These are phyloP conservation scores for Actinopyga echinites DNA, from an alignment of 53 echinoderm and acorn worm genomes.

Conservation along the genomic window DNA sequence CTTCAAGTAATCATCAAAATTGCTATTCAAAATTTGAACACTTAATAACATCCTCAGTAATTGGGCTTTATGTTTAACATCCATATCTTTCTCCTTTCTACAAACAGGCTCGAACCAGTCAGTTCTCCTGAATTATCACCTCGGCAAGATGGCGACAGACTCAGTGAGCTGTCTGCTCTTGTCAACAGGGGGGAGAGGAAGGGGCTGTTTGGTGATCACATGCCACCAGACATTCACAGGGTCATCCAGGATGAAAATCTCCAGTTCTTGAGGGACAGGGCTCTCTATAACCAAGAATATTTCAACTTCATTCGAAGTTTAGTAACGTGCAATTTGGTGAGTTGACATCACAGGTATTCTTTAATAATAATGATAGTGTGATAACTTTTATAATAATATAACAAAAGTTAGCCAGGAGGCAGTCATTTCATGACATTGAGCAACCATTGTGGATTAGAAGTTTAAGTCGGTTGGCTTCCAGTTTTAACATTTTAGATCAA, in stretches of 20 bases:
- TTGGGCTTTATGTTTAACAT: background rate
- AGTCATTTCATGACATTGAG: too few relatives aligned
- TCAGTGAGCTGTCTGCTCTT: conserved; percentile 84
- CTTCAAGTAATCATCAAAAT: too few relatives aligned
- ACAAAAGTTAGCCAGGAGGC: too few relatives aligned
- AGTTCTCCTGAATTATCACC: conserved; percentile 96
- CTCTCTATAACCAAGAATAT: conserved; percentile 83
- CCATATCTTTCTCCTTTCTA: background rate
- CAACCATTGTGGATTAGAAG: too few relatives aligned
- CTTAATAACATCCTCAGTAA: background rate
- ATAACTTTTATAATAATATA: too few relatives aligned
- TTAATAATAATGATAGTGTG: too few relatives aligned
- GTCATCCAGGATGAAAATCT: conserved; percentile 85
- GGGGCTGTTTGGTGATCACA: conserved; percentile 86
- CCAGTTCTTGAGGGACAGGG: conserved; percentile 81
- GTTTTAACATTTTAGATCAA: too few relatives aligned
- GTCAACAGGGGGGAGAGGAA: conserved; percentile 85
- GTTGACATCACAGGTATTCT: too few relatives aligned
- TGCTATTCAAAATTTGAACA: too few relatives aligned
- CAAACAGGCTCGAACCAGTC: conserved; percentile 64
- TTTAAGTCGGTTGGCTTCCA: too few relatives aligned
- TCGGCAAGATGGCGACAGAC: conserved; percentile 75
- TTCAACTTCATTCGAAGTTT: conserved; percentile 79
- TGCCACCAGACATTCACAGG: conserved; percentile 86
- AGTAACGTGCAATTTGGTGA: conserved; percentile 86